Conservation (phyloP, 2,888 invertebrate genomes). For the Ornithoptera alexandrae region DNA sequence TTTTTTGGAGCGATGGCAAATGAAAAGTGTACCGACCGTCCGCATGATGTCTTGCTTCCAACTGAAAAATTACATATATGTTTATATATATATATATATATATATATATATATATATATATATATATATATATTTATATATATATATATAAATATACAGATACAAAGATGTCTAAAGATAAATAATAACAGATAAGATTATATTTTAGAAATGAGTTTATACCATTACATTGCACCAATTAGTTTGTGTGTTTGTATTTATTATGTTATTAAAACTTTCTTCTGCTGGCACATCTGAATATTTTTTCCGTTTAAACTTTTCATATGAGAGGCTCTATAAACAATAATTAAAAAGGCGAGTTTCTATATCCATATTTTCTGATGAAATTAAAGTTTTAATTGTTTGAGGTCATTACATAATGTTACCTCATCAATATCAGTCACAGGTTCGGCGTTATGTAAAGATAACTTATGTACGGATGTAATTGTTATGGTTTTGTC, state of each 20-base stretch:
- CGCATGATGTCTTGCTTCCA: constrained; percentile 52
- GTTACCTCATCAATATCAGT: constrained; percentile 11
- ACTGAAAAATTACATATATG: constrained; percentile 44
- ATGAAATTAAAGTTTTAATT: background rate
- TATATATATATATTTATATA: background rate
- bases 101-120: background rate
- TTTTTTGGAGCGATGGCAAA: constrained; percentile 52
- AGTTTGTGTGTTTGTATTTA: constrained; percentile 51
- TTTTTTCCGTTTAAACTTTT: background rate
- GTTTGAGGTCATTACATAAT: background rate
- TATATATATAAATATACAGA: background rate
- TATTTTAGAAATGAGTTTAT: constrained; percentile 19
- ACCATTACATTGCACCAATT: constrained; percentile 58
- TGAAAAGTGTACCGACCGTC: constrained; percentile 60
- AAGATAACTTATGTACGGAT: constrained; percentile 13
- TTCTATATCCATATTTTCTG: too few species aligned
- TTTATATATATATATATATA: background rate
- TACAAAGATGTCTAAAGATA: too few species aligned
- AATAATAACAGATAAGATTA: background rate
- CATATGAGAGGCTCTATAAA: background rate
- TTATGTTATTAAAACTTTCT: constrained; percentile 22
- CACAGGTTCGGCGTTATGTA: constrained; percentile 1
- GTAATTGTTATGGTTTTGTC: constrained; percentile 9
- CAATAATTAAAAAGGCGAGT: background rate
- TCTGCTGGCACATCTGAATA: background rate